phyloP scores from a whole-genome alignment of 2,888 invertebrate genomes.

The Elegia similella region DNA sequence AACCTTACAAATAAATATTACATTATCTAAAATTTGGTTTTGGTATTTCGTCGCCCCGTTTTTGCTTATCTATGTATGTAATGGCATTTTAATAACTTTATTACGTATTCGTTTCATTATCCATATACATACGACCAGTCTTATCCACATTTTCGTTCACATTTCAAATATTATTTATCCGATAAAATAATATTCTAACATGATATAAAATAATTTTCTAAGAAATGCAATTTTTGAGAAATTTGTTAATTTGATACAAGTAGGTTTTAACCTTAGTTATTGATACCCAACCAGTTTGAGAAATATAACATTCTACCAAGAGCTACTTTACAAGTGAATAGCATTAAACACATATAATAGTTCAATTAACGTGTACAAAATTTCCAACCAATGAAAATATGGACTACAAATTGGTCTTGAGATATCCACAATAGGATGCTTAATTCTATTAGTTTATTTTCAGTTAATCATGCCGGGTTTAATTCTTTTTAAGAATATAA shows the following conservation, averaged over 20 bases:
- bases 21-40: not conserved
- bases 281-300: no score
- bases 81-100: slow-evolving; percentile 34
- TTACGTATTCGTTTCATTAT: slow-evolving; percentile 58
- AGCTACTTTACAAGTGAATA: no score
- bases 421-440: no score
- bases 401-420: no score
- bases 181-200: not conserved
- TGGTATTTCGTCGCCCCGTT: slow-evolving; percentile 3
- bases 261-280: no score
- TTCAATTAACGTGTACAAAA: no score
- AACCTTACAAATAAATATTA: slow-evolving; percentile 3
- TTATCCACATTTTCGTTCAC: slow-evolving; percentile 41
- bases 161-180: not conserved
- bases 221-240: not conserved
- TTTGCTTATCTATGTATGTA: slow-evolving; percentile 26
- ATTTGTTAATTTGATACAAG: not conserved
- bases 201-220: not conserved
- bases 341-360: no score
- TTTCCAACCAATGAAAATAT: no score
- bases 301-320: no score
- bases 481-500: no score
- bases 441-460: no score
- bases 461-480: no score
- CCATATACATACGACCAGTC: slow-evolving; percentile 46